Base-by-base conservation (phyloP, 2,113 vertebrate genomes). In the Halcyon senegalensis region DNA sequence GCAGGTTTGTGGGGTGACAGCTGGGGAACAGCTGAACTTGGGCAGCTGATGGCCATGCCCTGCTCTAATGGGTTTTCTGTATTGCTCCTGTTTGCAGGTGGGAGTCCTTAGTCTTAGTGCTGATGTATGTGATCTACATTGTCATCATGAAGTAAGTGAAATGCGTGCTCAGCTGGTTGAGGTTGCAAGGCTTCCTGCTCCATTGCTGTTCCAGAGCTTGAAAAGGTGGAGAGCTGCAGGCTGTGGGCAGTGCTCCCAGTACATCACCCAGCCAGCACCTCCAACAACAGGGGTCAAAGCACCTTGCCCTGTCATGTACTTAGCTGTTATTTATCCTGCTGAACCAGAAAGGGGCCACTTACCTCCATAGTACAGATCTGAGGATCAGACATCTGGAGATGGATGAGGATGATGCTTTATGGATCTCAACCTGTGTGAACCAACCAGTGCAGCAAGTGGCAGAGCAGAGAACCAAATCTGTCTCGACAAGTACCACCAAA, bases 71-170 rank as follows among this genome's bases (percentile, higher is more conserved):
- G 51, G 9, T 63, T 75, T 50, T 56, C 37, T 60, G 39, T 79
- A 62, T 94, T 2, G 5, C 81, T 94, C 89, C 92, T 91, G 93
- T 97, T 90, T 90, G 33, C 97, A 99, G 99, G 99, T 99, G 99
- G 99, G 99, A 99, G 96, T 99, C 99, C 51, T 97, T 99, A 64
- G 98, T 99, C 27, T 96, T 99, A 44, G 98, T 99, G 75, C 92
- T 99, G 95, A 99, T 99, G 99, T 99, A 99, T 30, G 62, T 99
- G 55, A 97, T 99, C 98, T 99, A 99, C 98, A 99, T 99, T 94
- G 23, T 99, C 89, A 99, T 99, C 94, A 99, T 99, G 99, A 99
- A 99, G 99, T 99, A 98, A 99, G 99, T 98, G 91, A 82, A 66
- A 75, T 8, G 23, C 3, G 0, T 37, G 33, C 58, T 62, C 4